Base-by-base conservation (phyloP, 2,888 invertebrate species). In the Heliconius erato region DNA sequence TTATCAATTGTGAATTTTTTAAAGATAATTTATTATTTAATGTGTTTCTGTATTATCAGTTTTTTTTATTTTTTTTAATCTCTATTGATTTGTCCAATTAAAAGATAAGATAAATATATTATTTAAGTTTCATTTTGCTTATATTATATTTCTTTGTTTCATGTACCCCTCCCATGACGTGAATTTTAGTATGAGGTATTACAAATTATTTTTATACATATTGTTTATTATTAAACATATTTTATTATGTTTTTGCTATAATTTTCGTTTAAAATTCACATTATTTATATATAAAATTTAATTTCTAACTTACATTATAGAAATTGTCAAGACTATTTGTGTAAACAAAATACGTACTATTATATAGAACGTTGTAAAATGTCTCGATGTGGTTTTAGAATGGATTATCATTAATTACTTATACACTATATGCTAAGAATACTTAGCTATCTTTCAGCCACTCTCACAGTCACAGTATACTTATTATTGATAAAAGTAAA, bases 101-200 rank as follows among this genome's bases (percentile, higher is more conserved):
- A 32, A 32, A 32, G 26, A 65, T 78, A 65, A 78, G 26, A 28
- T 74, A 28, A 49, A 71, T 63, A 77, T 68, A 35, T 35, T 54
- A 26, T n/a, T 74, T 81, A 67, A 77, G 63, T 82, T 82, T 81
- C 69, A 72, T 83, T 83, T 79, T 84, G 85, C 84, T 87, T 84
- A 86, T 86, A 83, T 84, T 85, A 83, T 85, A 84, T 84, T 85
- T 85, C 49, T 94, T 94, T 95, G 95, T 95, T 95, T 94, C 95
- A 95, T 95, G 95, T 95, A 95, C 94, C 90, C 72, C 90, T 90
- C 87, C 87, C 87, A 90, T 94, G 94, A 93, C 90, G 93, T 91
- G 81, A 92, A 92, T 91, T 84, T 86, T 94, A 95, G 95, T 94
- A 93, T 95, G 91, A 94, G 94, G 94, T 94, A 95, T 76, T 76